Conservation (phyloP, 2,113 vertebrate species). For the Oncorhynchus tshawytscha region DNA sequence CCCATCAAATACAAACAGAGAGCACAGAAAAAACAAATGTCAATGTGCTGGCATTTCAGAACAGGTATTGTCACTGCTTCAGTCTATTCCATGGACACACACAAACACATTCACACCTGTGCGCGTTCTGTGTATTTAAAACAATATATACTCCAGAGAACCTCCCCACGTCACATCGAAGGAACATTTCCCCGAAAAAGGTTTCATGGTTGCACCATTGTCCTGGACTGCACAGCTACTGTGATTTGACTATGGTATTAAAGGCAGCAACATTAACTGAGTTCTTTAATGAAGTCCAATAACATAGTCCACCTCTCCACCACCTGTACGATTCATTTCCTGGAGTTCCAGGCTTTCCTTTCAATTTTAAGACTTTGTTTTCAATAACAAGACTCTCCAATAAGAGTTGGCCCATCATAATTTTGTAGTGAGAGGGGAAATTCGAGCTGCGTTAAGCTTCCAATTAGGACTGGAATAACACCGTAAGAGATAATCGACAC, state of each 20-base stretch:
- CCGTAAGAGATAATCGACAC: constrained; percentile 18
- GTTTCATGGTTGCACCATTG: background rate
- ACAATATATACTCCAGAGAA: too few relatives aligned
- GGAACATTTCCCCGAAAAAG: background rate
- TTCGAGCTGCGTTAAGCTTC: background rate
- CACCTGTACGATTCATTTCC: constrained; percentile 57
- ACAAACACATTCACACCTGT: background rate
- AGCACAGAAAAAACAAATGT: too few relatives aligned
- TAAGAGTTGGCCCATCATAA: background rate
- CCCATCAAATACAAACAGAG: too few relatives aligned
- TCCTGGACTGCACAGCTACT: constrained; percentile 12
- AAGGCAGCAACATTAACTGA: constrained; percentile 12
- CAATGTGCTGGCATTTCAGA: too few relatives aligned
- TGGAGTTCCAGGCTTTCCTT: constrained; percentile 48
- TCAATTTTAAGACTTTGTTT: constrained; percentile 26
- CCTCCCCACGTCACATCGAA: too few relatives aligned
- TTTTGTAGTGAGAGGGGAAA: background rate
- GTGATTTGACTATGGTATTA: constrained; percentile 39
- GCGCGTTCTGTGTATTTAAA: too few relatives aligned
- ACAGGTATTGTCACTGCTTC: too few relatives aligned
- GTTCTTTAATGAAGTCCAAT: constrained; percentile 17
- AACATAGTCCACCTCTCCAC: constrained; percentile 11
- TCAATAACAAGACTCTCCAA: background rate
- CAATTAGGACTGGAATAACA: background rate
- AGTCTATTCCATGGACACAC: too few relatives aligned